These are phyloP conservation scores for Pica pica DNA, from an alignment of 2,113 vertebrate genomes.

Conservation along the genomic window DNA sequence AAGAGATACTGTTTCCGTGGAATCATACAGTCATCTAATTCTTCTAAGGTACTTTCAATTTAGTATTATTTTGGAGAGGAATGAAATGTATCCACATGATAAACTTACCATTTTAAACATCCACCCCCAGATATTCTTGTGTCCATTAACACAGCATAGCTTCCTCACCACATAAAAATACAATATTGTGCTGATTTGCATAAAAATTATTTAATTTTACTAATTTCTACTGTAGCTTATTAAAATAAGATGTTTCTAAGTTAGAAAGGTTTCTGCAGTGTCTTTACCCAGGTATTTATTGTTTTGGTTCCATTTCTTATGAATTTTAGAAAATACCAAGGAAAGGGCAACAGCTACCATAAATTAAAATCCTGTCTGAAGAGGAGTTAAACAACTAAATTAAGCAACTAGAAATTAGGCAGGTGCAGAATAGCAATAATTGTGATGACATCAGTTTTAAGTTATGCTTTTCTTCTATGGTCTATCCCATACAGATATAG, in stretches of 20 bases:
- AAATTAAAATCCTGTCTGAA: background rate
- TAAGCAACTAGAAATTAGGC: background rate
- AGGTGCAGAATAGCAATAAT: background rate
- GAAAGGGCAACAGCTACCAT: background rate
- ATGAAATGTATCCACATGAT: background rate
- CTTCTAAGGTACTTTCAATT: background rate
- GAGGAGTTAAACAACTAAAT: background rate
- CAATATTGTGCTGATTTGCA: background rate
- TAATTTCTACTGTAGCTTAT: background rate
- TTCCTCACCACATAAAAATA: background rate
- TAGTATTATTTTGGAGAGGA: background rate
- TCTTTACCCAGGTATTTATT: background rate
- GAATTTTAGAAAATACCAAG: background rate
- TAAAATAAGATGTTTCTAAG: background rate
- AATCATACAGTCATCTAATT: background rate
- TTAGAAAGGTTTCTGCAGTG: background rate
- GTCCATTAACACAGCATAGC: background rate
- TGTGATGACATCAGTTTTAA: background rate
- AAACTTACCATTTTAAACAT: background rate
- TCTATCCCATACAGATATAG: background rate
- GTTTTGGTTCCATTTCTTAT: background rate
- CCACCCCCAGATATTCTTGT: background rate
- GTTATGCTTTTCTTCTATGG: background rate
- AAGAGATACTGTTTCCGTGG: background rate
- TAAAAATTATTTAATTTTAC: background rate